Conservation (phyloP, 2,888 invertebrate species). For the Agonopterix heracliana region DNA sequence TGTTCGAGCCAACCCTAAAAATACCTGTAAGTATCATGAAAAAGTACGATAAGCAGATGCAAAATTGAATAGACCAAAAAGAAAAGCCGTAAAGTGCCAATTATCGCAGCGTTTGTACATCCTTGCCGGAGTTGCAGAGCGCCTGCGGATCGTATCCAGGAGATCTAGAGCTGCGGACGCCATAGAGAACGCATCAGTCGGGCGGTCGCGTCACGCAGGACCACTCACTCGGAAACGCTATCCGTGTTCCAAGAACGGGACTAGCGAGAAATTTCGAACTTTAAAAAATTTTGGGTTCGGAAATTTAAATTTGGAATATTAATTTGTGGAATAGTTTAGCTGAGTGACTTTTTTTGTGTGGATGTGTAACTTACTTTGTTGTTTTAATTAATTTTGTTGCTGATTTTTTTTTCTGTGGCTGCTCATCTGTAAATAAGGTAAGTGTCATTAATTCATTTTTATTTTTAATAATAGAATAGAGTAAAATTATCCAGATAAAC, state of each 20-base stretch:
- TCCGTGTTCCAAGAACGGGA: neutral
- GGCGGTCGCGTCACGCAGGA: constrained; percentile 28
- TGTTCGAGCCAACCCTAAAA: too few relatives aligned
- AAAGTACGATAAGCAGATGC: too few relatives aligned
- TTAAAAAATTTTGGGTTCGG: constrained; percentile 2
- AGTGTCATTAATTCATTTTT: neutral
- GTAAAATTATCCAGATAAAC: neutral
- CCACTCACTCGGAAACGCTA: constrained; percentile 18
- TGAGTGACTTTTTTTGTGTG: neutral
- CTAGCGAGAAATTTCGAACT: constrained; percentile 15
- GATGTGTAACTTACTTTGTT: neutral
- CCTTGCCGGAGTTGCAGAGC: constrained; percentile 22
- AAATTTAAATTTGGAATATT: too few relatives aligned
- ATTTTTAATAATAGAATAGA: neutral
- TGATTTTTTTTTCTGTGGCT: too few relatives aligned
- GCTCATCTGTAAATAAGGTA: too few relatives aligned
- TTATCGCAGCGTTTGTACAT: neutral
- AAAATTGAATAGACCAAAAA: too few relatives aligned
- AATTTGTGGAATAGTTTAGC: neutral
- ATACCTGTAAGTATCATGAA: too few relatives aligned
- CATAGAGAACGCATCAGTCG: constrained; percentile 23
- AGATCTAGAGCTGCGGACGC: constrained; percentile 8
- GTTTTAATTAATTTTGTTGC: neutral
- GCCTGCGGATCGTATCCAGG: constrained; percentile 31
- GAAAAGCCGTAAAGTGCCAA: too few relatives aligned